A percentile compares a stretch with the other conserved stretches of the same genome.
Evolutionary conservation across 1,140 invertebrate species (phyloP).

Genomic region (Procambarus clarkii): DNA sequence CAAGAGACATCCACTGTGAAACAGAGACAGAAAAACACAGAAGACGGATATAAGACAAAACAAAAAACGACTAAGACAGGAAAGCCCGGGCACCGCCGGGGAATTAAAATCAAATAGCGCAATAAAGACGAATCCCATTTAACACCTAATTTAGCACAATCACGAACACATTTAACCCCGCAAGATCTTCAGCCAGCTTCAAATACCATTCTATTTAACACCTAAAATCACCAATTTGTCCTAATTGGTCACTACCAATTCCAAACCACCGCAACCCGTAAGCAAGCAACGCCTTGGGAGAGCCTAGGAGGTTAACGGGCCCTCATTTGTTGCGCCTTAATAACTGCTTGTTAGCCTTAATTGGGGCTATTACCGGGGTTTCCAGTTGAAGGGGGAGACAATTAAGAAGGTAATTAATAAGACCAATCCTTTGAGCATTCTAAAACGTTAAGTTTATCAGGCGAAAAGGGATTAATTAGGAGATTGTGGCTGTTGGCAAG

Average conservation of each 20-base stretch:
- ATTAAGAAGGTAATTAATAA: background rate
- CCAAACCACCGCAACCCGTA: background rate
- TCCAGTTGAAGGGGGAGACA: background rate
- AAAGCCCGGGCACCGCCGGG: no score
- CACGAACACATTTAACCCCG: no score
- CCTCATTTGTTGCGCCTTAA: conserved; percentile 4
- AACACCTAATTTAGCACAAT: no score
- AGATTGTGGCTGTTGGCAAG: background rate
- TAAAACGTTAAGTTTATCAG: background rate
- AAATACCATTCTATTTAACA: no score
- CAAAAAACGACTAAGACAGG: no score
- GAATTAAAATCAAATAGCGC: no score
- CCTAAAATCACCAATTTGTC: no score
- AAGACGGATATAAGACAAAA: no score
- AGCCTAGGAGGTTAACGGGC: background rate
- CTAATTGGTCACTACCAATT: background rate
- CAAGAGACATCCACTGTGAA: no score
- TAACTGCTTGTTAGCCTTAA: conserved; percentile 20
- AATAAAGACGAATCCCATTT: no score
- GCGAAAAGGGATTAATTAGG: background rate
- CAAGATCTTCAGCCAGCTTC: no score
- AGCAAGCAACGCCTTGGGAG: background rate
- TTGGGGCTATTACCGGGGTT: conserved; percentile 5
- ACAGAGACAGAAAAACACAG: no score
- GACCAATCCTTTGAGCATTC: background rate